Evolutionary conservation across 2,888 invertebrate genomes (phyloP).

Genomic region (Polietes domitor): DNA sequence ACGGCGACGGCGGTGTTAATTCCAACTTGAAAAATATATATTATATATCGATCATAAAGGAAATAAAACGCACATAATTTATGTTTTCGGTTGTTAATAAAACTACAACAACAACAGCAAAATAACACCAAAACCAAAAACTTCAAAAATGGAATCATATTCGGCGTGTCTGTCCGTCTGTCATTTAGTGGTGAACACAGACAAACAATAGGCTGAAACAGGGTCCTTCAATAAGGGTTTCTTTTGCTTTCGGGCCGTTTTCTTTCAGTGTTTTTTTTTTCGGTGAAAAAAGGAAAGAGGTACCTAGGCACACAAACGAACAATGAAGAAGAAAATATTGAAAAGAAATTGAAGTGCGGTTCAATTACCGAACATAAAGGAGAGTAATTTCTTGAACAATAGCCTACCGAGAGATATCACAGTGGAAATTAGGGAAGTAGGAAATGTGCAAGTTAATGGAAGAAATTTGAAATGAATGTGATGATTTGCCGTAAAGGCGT

Average conservation of each 20-base stretch:
- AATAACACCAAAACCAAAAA: neutral
- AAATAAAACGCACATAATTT: neutral
- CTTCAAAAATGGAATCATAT: slow-evolving; percentile 2
- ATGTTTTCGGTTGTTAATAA: neutral
- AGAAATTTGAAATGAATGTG: too few relatives aligned
- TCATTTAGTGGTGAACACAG: slow-evolving; percentile 14
- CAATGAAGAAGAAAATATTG: neutral
- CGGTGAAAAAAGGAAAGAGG: neutral
- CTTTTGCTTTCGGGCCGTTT: neutral
- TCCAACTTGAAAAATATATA: neutral
- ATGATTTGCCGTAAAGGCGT: too few relatives aligned
- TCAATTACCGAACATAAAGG: slow-evolving; percentile 13
- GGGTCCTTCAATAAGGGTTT: neutral
- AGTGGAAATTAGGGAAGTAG: neutral
- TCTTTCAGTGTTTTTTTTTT: too few relatives aligned
- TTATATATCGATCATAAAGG: neutral
- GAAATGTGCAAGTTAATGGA: neutral
- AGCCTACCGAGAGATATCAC: neutral
- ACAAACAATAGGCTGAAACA: neutral
- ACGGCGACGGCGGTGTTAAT: too few relatives aligned
- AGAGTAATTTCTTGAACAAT: neutral
- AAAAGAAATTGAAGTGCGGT: slow-evolving; percentile 7
- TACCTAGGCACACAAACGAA: neutral
- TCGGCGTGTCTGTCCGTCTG: neutral
- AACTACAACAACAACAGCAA: neutral